Percentiles rank a stretch among this genome's conserved stretches.
phyloP scores from a whole-genome alignment of 2,888 invertebrate genomes.

The Volucella bombylans region DNA sequence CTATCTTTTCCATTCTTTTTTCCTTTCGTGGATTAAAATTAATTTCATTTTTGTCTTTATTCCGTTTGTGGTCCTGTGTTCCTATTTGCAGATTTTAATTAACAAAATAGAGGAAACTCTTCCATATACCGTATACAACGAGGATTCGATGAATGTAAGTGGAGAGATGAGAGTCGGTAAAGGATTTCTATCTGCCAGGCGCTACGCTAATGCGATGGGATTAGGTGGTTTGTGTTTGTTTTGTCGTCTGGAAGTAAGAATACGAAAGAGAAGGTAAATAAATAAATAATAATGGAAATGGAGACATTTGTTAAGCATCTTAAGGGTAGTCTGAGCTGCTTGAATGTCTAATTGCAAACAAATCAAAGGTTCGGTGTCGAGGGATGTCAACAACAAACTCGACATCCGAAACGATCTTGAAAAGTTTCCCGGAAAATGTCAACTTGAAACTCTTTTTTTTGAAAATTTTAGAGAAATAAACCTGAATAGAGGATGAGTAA shows the following conservation, averaged over 20 bases:
- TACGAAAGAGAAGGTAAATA: neutral
- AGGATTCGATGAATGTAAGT: neutral
- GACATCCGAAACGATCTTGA: too few relatives aligned
- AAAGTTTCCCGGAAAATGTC: too few relatives aligned
- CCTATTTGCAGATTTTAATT: conserved; percentile 29
- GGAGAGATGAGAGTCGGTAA: neutral
- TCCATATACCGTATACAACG: neutral
- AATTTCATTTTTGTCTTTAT: conserved; percentile 38
- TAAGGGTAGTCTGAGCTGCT: conserved; percentile 7
- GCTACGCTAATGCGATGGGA: neutral
- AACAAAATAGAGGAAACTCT: conserved; percentile 15
- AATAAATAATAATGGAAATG: conserved; percentile 7
- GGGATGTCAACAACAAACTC: too few relatives aligned
- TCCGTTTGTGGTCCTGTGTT: neutral
- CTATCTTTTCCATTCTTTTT: neutral
- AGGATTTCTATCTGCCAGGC: neutral
- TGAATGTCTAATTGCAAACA: too few relatives aligned
- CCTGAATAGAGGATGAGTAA: too few relatives aligned
- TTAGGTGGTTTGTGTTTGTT: conserved; percentile 11
- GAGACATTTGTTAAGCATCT: conserved; percentile 1
- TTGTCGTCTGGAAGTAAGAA: conserved; percentile 2
- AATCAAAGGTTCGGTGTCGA: too few relatives aligned
- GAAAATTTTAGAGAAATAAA: too few relatives aligned
- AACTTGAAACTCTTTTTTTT: too few relatives aligned
- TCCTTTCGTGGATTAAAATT: conserved; percentile 26